Conservation (phyloP, 2,113 vertebrate species). For the Xyliphius kryptos region DNA sequence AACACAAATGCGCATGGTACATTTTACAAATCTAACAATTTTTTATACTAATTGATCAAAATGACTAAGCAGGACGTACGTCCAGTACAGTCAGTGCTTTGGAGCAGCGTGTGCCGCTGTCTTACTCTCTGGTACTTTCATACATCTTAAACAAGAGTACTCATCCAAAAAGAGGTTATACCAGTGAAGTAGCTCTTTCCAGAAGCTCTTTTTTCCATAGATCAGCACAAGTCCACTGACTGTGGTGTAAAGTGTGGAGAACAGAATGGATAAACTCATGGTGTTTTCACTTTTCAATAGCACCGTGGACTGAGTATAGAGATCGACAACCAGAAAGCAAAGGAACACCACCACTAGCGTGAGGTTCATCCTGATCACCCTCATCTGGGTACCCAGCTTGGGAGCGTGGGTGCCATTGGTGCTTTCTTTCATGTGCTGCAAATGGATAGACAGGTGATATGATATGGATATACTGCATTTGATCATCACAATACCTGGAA, state of each 20-base stretch:
- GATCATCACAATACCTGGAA: constrained; percentile 60
- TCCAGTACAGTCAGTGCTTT: no score
- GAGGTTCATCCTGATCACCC: constrained; percentile 63
- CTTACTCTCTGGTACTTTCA: constrained; percentile 55
- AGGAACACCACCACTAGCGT: constrained; percentile 52
- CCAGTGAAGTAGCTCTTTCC: constrained; percentile 54
- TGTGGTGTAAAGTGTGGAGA: constrained; percentile 56
- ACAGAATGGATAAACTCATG: constrained; percentile 48
- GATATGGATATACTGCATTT: constrained; percentile 68
- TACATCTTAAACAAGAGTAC: constrained; percentile 51
- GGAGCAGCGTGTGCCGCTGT: no score
- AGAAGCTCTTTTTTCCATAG: constrained; percentile 62
- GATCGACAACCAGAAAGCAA: constrained; percentile 54
- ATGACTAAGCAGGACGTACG: no score
- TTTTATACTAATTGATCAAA: no score
- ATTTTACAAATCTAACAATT: no score
- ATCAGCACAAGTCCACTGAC: constrained; percentile 53
- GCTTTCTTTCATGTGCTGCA: constrained; percentile 62
- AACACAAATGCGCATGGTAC: no score
- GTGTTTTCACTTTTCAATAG: constrained; percentile 44
- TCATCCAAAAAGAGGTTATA: constrained; percentile 52
- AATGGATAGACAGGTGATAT: constrained; percentile 58
- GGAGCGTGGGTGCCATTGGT: constrained; percentile 57
- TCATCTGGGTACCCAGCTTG: constrained; percentile 61
- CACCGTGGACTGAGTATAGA: constrained; percentile 56